Evolutionary conservation across 2,113 vertebrate genomes (phyloP), one percentile per base, ranked within the genome.

Genomic region (Oxygymnocypris stewartii): DNA sequence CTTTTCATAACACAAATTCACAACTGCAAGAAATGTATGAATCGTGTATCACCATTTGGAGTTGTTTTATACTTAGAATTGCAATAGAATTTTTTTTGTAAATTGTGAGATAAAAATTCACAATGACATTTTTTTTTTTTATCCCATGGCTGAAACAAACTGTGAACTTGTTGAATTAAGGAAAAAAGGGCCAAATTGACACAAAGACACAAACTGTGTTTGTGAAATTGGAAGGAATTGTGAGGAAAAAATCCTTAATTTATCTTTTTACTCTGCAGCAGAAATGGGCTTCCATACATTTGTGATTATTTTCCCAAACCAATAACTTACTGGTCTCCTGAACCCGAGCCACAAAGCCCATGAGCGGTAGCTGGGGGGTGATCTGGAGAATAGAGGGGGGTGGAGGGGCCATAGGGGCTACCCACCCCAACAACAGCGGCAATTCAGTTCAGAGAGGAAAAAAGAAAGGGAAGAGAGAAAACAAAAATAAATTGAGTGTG

Each of bases 331-430:
- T 99, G 91, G 97, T 99, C 96, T 99, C 98, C 96, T 99, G 98
- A 93, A 99, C 98, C 93, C 98, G 96, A 94, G 98, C 98, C 96
- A 98, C 98, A 96, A 99, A 99, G 95, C 98, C 98, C 98, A 99
- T 99, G 95, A 99, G 95, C 25, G 98, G 98, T 92, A 99, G 97
- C 97, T 99, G 98, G 88, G 98, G 98, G 92, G 98, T 99, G 95
- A 98, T 97, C 96, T 99, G 98, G 94, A 97, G 95, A 90, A 99
- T 96, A 94, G 97, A 97, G 88, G 98, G 98, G 94, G 98, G 98
- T 93, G 97, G 98, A 94, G 97, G 98, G 91, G 97, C 98, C 91
- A 96, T 96, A 83, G 97, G 96, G 93, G 95, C 97, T 95, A 95
- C 92, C 95, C 90, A 85, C 92, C 90, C 93, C 69, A 84, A 91